Evolutionary conservation across 2,888 invertebrate species (phyloP).

Genomic region (Caenorhabditis japonica): DNA sequence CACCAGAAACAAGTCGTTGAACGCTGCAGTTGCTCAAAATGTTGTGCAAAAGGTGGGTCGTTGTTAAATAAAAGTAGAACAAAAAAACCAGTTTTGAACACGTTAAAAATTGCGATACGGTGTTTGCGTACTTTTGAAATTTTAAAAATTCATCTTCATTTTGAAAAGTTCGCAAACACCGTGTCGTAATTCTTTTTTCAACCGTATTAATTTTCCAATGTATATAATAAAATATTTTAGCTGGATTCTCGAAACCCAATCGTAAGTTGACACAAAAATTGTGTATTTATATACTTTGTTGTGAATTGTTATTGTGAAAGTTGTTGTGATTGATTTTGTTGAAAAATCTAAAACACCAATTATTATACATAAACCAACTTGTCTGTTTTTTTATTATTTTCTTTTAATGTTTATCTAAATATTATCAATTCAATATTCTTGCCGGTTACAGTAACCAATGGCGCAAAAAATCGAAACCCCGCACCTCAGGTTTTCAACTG

Average conservation of each 20-base stretch:
- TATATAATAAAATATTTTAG: conserved; percentile 30
- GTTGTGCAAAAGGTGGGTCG: conserved; percentile 44
- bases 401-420: conserved; percentile 5
- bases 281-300: conserved; percentile 31
- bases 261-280: conserved; percentile 51
- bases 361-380: no score
- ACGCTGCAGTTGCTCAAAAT: conserved; percentile 20
- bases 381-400: conserved; percentile 2
- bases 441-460: no score
- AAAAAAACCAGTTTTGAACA: neutral
- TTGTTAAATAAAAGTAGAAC: neutral
- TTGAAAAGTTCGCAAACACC: no score
- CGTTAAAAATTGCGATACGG: neutral
- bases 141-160: neutral
- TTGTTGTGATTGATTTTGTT: conserved; percentile 11
- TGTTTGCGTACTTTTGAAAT: no score
- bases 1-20: conserved; percentile 53
- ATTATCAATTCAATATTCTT: no score
- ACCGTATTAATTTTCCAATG: neutral
- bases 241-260: conserved; percentile 58
- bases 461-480: no score
- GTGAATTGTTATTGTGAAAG: conserved; percentile 47
- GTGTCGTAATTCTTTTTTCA: no score
- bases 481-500: no score
- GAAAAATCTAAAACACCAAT: no score